These are phyloP conservation scores for Gortyna flavago DNA, from an alignment of 2,888 invertebrate genomes.

Conservation along the genomic window DNA sequence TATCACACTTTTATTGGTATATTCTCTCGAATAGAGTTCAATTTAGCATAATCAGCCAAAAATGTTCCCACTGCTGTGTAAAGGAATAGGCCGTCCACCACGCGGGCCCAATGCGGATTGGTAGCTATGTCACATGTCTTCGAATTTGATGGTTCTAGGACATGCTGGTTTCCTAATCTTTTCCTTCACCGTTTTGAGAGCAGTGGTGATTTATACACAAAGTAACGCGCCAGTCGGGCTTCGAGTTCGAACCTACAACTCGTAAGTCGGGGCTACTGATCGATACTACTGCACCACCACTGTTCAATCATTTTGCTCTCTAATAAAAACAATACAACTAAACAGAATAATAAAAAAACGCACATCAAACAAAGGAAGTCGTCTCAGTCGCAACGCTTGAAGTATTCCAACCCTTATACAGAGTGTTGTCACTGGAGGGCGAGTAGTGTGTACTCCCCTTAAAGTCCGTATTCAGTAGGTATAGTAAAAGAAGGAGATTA, in stretches of 20 bases:
- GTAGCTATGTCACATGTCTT: background rate
- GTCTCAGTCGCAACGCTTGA: slow-evolving; percentile 36
- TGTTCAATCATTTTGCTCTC: background rate
- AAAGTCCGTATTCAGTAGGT: slow-evolving; percentile 40
- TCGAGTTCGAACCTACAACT: no score
- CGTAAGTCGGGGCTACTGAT: no score
- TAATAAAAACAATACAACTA: slow-evolving; percentile 18
- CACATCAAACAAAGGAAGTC: slow-evolving; percentile 30
- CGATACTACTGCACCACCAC: no score
- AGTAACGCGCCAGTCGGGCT: no score
- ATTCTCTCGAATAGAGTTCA: background rate
- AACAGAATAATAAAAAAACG: slow-evolving; percentile 7
- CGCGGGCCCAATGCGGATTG: no score
- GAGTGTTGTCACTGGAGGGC: slow-evolving; percentile 55
- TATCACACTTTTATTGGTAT: background rate
- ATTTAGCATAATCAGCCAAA: no score
- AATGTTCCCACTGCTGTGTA: no score
- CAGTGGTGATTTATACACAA: no score
- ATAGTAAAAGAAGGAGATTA: slow-evolving; percentile 1
- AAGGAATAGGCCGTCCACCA: no score
- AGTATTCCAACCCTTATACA: slow-evolving; percentile 48
- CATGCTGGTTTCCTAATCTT: no score
- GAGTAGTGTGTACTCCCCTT: slow-evolving; percentile 38
- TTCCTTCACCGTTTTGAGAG: no score
- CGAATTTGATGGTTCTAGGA: background rate